A percentile compares a stretch with the other conserved stretches of the same genome.
Evolutionary conservation across 1,140 invertebrate species (phyloP).

Genomic region (Eumeta japonica): DNA sequence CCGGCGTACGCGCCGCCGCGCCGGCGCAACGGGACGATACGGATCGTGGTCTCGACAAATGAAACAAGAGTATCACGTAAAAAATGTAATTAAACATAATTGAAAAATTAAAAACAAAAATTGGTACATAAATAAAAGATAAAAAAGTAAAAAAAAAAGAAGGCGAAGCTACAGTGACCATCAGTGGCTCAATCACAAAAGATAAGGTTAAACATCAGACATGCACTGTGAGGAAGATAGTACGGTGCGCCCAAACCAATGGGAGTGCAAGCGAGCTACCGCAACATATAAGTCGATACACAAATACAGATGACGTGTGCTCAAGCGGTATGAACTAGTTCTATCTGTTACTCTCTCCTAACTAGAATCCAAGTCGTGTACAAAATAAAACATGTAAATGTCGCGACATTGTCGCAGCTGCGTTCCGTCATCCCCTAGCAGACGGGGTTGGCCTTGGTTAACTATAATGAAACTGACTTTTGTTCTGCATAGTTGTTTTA

Average conservation of each 20-base stretch:
- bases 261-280: neutral
- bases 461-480: conserved; percentile 46
- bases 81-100: conserved; percentile 17
- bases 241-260: neutral
- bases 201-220: neutral
- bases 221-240: neutral
- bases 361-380: too few species aligned
- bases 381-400: too few species aligned
- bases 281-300: too few species aligned
- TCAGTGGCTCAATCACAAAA: neutral
- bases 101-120: conserved; percentile 29
- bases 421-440: too few species aligned
- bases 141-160: conserved; percentile 40
- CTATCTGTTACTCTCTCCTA: too few species aligned
- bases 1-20: neutral
- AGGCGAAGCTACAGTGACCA: conserved; percentile 52
- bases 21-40: neutral
- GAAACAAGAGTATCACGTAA: conserved; percentile 6
- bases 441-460: too few species aligned
- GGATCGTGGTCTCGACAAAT: too few species aligned
- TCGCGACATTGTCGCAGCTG: too few species aligned
- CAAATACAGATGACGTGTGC: neutral
- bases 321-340: too few species aligned
- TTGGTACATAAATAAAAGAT: conserved; percentile 38
- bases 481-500: conserved; percentile 54